A percentile compares a stretch with the other conserved stretches of the same genome.
Conservation (phyloP, 2,797 vertebrate genomes). For the Yasuhikotakia modesta region DNA sequence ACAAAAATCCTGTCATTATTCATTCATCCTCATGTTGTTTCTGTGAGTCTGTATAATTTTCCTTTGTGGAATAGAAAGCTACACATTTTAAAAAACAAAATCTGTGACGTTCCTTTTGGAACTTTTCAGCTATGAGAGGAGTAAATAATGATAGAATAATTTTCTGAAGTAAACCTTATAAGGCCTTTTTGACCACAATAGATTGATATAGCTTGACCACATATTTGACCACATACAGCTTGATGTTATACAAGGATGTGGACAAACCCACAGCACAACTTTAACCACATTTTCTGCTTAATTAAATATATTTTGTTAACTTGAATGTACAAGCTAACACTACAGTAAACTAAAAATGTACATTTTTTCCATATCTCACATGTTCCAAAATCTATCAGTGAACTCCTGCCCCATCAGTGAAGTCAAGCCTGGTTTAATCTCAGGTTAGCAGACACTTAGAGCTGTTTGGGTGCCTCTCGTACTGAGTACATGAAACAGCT, state of each 20-base stretch:
- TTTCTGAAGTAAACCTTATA: not conserved
- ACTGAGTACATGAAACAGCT: constrained; percentile 52
- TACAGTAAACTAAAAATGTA: not conserved
- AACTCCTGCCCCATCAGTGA: constrained; percentile 34
- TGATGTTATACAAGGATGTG: not conserved
- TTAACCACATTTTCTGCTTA: too few species aligned
- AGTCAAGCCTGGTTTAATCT: constrained; percentile 44
- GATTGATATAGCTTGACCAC: too few species aligned
- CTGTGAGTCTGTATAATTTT: not conserved
- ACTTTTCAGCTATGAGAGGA: not conserved
- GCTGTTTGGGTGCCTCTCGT: constrained; percentile 50
- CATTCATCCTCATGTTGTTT: not conserved
- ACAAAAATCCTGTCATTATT: not conserved
- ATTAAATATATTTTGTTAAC: not conserved
- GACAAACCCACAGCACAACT: not conserved
- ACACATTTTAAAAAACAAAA: not conserved
- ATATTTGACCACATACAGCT: too few species aligned
- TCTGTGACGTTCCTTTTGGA: not conserved
- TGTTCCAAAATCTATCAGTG: constrained; percentile 11
- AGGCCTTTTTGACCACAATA: not conserved
- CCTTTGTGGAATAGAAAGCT: not conserved
- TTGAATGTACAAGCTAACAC: not conserved
- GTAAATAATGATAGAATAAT: too few species aligned
- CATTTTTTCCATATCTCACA: not conserved
- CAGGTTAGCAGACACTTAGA: constrained; percentile 47